phyloP scores from a whole-genome alignment of 2,888 invertebrate species.

The Limenitis camilla region DNA sequence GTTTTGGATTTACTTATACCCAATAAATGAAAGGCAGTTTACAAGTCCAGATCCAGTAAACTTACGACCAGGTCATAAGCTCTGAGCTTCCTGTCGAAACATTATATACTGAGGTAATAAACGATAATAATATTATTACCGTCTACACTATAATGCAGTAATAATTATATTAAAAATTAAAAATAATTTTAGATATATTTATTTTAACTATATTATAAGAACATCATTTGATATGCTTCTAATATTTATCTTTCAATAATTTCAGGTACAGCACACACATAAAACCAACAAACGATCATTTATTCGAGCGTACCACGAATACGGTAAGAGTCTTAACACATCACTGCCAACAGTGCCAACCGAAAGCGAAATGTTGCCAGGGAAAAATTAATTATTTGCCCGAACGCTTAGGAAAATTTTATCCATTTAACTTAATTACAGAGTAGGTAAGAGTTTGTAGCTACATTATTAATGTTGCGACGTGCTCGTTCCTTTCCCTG shows the following conservation, averaged over 20 bases:
- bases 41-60: not conserved
- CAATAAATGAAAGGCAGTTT: not conserved
- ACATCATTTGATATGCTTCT: too few species aligned
- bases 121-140: too few species aligned
- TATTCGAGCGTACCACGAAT: too few species aligned
- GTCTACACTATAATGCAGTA: not conserved
- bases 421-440: conserved; percentile 62
- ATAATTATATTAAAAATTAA: too few species aligned
- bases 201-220: too few species aligned
- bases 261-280: conserved; percentile 9
- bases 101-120: too few species aligned
- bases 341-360: conserved; percentile 23
- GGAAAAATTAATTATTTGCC: conserved; percentile 52
- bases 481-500: conserved; percentile 36
- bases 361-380: conserved; percentile 31
- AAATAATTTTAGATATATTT: too few species aligned
- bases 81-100: too few species aligned
- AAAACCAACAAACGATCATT: not conserved
- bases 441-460: conserved; percentile 58
- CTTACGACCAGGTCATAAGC: too few species aligned
- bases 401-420: conserved; percentile 51
- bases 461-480: conserved; percentile 55
- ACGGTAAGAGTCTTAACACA: conserved; percentile 15
- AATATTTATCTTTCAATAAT: too few species aligned
- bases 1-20: too few species aligned